These are phyloP conservation scores for Hyposmocoma kahamanoa DNA, from an alignment of 1,140 invertebrate genomes.

Conservation along the genomic window DNA sequence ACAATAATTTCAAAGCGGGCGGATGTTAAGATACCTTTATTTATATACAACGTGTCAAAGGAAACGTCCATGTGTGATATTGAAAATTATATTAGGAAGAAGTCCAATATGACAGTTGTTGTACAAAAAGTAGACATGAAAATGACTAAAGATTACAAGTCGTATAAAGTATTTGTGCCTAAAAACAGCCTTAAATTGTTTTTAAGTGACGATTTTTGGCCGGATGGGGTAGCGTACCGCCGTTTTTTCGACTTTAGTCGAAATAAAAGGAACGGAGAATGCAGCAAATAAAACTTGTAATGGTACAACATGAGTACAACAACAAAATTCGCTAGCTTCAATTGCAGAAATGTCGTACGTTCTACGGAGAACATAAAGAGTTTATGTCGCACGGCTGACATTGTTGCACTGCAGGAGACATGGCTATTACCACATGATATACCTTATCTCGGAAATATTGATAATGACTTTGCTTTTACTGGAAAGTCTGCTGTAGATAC, in stretches of 20 bases:
- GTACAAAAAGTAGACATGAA: neutral
- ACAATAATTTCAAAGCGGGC: too few species aligned
- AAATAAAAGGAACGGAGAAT: neutral
- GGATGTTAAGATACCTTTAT: neutral
- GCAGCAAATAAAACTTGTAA: neutral
- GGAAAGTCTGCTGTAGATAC: neutral
- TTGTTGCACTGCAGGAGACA: neutral
- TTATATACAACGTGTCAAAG: conserved; percentile 2
- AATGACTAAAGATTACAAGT: neutral
- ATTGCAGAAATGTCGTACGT: neutral
- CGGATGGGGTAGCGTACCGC: neutral
- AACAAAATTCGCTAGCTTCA: neutral
- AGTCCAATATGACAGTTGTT: neutral
- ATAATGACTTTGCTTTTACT: neutral
- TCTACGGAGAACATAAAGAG: neutral
- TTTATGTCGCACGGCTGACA: neutral
- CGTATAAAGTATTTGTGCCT: neutral
- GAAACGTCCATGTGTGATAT: neutral
- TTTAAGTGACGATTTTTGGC: neutral
- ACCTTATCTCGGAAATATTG: neutral
- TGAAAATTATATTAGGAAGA: neutral
- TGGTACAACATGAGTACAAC: neutral
- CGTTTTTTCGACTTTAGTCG: neutral
- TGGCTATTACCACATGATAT: neutral
- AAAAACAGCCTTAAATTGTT: neutral